phyloP scores from a whole-genome alignment of 1,140 invertebrate species.

The Drosophila grimshawi region DNA sequence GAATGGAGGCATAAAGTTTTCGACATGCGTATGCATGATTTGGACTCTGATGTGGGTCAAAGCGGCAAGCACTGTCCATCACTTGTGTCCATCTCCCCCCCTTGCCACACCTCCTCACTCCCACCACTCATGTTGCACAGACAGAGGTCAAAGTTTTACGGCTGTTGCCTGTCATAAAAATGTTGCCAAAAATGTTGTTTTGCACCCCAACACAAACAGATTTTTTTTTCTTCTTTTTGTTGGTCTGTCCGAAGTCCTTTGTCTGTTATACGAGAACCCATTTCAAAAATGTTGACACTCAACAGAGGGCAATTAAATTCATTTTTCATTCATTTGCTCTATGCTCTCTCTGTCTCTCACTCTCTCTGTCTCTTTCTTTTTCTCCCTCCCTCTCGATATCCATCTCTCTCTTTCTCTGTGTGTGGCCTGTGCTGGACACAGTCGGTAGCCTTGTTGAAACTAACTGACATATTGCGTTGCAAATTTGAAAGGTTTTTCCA shows the following conservation, averaged over 20 bases:
- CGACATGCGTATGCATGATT: constrained; percentile 55
- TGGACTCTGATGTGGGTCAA: constrained; percentile 68
- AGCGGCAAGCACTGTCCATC: background rate
- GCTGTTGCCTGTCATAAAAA: constrained; percentile 81
- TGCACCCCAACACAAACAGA: constrained; percentile 1
- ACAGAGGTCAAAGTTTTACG: constrained; percentile 77
- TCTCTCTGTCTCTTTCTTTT: background rate
- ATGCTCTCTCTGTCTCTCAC: background rate
- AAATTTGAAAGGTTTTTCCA: constrained; percentile 70
- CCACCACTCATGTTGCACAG: constrained; percentile 3
- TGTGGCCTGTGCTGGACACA: constrained; percentile 55
- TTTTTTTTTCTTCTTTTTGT: constrained; percentile 33
- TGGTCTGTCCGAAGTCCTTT: constrained; percentile 35
- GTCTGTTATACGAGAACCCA: constrained; percentile 61
- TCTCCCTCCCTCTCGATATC: background rate
- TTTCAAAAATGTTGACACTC: constrained; percentile 82
- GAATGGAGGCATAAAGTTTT: constrained; percentile 21
- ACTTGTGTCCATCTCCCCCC: too few relatives aligned
- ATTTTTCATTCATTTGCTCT: constrained; percentile 75
- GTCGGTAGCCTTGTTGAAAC: constrained; percentile 77
- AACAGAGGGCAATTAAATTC: constrained; percentile 82
- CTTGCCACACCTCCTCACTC: background rate
- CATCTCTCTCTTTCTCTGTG: background rate
- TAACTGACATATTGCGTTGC: constrained; percentile 78
- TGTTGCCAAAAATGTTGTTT: constrained; percentile 56